Base-by-base conservation (phyloP, 2,888 invertebrate genomes). In the Nyleta sp. region DNA sequence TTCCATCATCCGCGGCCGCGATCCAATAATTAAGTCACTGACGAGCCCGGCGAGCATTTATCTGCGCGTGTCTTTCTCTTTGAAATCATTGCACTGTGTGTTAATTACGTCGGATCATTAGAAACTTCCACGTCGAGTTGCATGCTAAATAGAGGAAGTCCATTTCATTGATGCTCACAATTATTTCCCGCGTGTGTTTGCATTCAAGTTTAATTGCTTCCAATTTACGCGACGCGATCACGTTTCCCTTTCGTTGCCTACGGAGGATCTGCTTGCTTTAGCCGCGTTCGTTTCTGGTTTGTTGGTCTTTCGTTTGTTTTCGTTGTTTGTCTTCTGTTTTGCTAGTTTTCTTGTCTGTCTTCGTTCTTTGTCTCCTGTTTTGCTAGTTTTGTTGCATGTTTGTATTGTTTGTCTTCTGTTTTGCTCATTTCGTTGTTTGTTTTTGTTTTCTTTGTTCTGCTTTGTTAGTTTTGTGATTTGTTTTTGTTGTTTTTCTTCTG, bases 61-160 rank as follows among this genome's bases (percentile, higher is more conserved):
- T 13, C 7, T n/a, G n/a, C n/a, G n/a, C n/a, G n/a, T n/a, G 31
- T 31, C 18, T 40, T 52, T 52, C 64, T n/a, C 40, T 40, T 24
- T 64, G 7, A 40, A 50, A 52, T 46, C 13, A 22, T 15, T 57
- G 22, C 24, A 6, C 22, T 20, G 28, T 42, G 64, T 42, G 64
- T 64, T 52, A 64, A 64, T 64, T 42, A 52, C 48, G 13, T 5
- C 38, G 38, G 50, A 24, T 42, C 40, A 50, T 64, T 64, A 64
- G 64, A 64, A 64, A 64, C 35, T 64, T 17, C 11, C 10, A 38
- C 13, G 1, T 0, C 13, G 17, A 44, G 42, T 42, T 38, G 22
- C 24, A 18, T 28, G 17, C 20, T 53, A 17, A 18, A 52, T 13
- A 24, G 8, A 65, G 65, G 53, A 53, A 65, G 53, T 42, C 18